These are phyloP conservation scores for Schizothorax lantsangensis DNA, from an alignment of 2,797 vertebrate species.

Conservation along the genomic window DNA sequence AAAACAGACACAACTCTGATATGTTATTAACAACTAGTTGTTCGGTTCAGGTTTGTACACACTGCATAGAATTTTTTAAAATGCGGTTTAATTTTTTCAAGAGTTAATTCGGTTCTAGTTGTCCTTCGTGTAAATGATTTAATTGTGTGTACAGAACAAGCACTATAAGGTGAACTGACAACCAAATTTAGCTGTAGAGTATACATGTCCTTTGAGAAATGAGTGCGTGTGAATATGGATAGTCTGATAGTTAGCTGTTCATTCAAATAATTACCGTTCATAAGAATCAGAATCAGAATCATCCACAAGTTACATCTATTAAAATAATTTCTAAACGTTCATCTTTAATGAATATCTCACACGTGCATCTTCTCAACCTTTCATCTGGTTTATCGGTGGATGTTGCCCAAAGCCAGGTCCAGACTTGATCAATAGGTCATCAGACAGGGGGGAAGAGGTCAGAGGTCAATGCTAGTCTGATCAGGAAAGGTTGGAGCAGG, in stretches of 20 bases:
- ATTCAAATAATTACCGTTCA: background rate
- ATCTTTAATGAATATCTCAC: slow-evolving; percentile 33
- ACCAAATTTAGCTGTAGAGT: background rate
- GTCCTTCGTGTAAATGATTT: background rate
- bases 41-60: background rate
- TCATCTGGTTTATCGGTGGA: slow-evolving; percentile 38
- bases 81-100: background rate
- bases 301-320: background rate
- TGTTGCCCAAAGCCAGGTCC: slow-evolving; percentile 57
- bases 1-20: background rate
- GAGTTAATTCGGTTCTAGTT: background rate
- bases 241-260: background rate
- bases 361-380: slow-evolving; percentile 34
- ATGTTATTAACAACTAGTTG: background rate
- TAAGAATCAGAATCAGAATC: slow-evolving; percentile 4
- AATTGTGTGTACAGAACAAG: background rate
- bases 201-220: background rate
- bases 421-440: slow-evolving; percentile 72
- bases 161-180: background rate
- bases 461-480: slow-evolving; percentile 65
- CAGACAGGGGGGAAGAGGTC: slow-evolving; percentile 62
- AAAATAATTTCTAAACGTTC: background rate
- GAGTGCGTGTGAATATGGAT: background rate
- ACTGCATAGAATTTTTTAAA: background rate
- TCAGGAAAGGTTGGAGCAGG: slow-evolving; percentile 53